Evolutionary conservation across 2,888 invertebrate species (phyloP).

Genomic region (Amphipoea oculea): DNA sequence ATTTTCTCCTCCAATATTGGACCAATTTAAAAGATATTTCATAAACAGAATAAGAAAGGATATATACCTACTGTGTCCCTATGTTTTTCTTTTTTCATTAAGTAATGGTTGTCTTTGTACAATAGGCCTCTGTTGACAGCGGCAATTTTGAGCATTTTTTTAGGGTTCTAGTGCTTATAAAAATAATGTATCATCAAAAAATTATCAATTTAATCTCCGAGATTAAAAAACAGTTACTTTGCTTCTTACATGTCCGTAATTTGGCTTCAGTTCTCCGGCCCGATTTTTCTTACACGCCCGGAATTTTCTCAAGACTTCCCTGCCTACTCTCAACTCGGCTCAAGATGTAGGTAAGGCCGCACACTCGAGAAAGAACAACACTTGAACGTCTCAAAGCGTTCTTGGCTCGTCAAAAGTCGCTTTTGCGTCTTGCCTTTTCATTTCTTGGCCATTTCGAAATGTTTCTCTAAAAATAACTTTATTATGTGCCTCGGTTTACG

Average conservation of each 20-base stretch:
- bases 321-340: constrained; percentile 2
- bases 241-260: background rate
- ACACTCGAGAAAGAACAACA: constrained; percentile 42
- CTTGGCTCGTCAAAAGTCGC: constrained; percentile 28
- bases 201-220: no score
- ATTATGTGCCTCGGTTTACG: background rate
- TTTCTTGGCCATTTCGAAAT: constrained; percentile 41
- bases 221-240: no score
- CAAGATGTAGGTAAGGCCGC: constrained; percentile 26
- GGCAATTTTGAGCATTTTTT: no score
- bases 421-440: constrained; percentile 44
- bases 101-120: no score
- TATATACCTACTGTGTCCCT: no score
- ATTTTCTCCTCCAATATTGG: no score
- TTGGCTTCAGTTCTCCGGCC: background rate
- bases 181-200: no score
- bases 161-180: no score
- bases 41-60: no score
- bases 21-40: no score
- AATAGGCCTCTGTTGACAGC: no score
- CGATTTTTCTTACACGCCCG: background rate
- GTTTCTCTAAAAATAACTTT: constrained; percentile 34
- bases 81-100: no score
- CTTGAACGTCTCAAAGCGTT: constrained; percentile 48
- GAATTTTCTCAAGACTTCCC: constrained; percentile 15